Conservation (phyloP, 1,140 invertebrate genomes). For the Venturia canescens region DNA sequence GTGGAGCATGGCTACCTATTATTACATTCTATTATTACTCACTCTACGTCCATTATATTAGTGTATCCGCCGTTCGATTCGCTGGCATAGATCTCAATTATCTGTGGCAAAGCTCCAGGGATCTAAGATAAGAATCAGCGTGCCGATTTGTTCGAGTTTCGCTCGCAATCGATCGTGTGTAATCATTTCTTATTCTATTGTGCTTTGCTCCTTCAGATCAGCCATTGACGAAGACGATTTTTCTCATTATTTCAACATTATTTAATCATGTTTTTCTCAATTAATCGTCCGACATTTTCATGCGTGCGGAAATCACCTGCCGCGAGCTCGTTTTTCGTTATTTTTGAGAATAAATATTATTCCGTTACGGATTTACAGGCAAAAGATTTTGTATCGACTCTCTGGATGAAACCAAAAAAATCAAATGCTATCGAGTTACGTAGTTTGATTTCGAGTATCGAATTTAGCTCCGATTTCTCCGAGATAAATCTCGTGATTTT, state of each 20-base stretch:
- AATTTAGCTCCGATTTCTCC: background rate
- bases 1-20: constrained; percentile 14
- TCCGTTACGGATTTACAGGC: background rate
- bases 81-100: constrained; percentile 7
- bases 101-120: background rate
- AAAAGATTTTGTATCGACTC: background rate
- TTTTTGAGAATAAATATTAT: background rate
- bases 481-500: constrained; percentile 14
- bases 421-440: background rate
- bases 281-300: too few species aligned
- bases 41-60: background rate
- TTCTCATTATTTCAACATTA: too few species aligned
- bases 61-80: background rate
- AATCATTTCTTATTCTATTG: background rate
- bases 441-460: background rate
- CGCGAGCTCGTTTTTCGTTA: too few species aligned
- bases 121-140: background rate
- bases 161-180: background rate
- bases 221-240: background rate
- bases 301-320: too few species aligned
- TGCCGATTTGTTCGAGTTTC: background rate
- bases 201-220: background rate
- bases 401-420: background rate
- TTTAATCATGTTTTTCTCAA: too few species aligned
- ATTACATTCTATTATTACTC: constrained; percentile 9